These are phyloP conservation scores for Parnassius glacialis DNA, from an alignment of 2,888 invertebrate genomes.

Conservation along the genomic window DNA sequence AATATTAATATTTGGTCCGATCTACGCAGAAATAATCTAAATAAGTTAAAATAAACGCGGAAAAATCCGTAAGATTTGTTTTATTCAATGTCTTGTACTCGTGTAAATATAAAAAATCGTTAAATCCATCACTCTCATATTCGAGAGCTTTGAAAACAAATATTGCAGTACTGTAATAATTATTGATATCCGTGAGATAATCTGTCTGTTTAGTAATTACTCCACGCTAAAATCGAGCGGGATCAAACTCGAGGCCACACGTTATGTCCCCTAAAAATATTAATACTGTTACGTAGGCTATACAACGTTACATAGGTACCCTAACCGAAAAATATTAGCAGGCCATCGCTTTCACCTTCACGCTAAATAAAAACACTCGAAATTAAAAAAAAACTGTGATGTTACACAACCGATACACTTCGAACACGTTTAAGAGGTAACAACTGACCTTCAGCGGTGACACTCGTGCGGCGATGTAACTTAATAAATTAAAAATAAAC, in stretches of 20 bases:
- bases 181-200: not conserved
- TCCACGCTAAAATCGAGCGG: not conserved
- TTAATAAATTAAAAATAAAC: conserved; percentile 64
- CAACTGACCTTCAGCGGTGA: conserved; percentile 4
- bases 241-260: conserved; percentile 23
- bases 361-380: conserved; percentile 20
- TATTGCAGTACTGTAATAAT: not conserved
- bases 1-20: too few relatives aligned
- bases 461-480: conserved; percentile 37
- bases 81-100: too few relatives aligned
- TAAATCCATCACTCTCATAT: too few relatives aligned
- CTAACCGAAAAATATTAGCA: conserved; percentile 15
- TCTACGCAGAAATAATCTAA: too few relatives aligned
- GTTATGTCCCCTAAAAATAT: conserved; percentile 46
- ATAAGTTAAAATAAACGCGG: too few relatives aligned
- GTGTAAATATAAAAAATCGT: too few relatives aligned
- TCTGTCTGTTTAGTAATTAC: not conserved
- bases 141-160: not conserved
- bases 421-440: conserved; percentile 41
- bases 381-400: conserved; percentile 13
- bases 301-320: conserved; percentile 28
- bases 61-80: too few relatives aligned
- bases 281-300: conserved; percentile 60
- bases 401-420: conserved; percentile 45
- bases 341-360: conserved; percentile 27